Percentiles rank a stretch among this genome's conserved stretches.
Evolutionary conservation across 2,888 invertebrate species (phyloP).

Genomic region (Ligdia adustata): DNA sequence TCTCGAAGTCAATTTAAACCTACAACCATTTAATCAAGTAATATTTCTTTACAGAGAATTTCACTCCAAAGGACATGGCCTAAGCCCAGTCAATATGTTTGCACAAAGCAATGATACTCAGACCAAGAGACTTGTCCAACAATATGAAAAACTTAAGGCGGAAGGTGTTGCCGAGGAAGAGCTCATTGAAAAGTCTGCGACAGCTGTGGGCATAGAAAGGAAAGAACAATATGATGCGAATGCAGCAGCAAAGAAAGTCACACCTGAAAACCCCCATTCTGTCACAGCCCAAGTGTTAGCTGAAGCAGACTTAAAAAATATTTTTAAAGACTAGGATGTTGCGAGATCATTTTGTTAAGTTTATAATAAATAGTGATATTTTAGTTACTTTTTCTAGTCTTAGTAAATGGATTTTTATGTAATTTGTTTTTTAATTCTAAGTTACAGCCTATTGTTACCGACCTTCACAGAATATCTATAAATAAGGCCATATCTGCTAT

Average conservation of each 20-base stretch:
- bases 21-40: no score
- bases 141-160: constrained; percentile 83
- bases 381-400: constrained; percentile 1
- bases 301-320: constrained; percentile 61
- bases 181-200: constrained; percentile 64
- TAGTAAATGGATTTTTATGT: constrained; percentile 10
- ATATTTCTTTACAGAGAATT: constrained; percentile 86
- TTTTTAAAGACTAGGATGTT: constrained; percentile 59
- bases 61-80: constrained; percentile 84
- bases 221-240: constrained; percentile 42
- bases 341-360: neutral
- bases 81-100: constrained; percentile 81
- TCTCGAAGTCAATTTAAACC: no score
- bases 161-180: constrained; percentile 82
- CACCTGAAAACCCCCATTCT: constrained; percentile 52
- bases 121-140: constrained; percentile 85
- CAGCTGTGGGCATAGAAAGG: constrained; percentile 52
- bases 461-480: no score
- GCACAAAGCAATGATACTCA: constrained; percentile 78
- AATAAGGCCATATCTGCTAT: no score
- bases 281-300: constrained; percentile 60
- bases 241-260: constrained; percentile 39
- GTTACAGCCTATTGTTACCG: no score
- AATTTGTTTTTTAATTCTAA: no score
- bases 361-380: neutral